A percentile compares a stretch with the other conserved stretches of the same genome.
These are phyloP conservation scores for Agrotis clavis DNA, from an alignment of 2,888 invertebrate genomes.

Conservation along the genomic window DNA sequence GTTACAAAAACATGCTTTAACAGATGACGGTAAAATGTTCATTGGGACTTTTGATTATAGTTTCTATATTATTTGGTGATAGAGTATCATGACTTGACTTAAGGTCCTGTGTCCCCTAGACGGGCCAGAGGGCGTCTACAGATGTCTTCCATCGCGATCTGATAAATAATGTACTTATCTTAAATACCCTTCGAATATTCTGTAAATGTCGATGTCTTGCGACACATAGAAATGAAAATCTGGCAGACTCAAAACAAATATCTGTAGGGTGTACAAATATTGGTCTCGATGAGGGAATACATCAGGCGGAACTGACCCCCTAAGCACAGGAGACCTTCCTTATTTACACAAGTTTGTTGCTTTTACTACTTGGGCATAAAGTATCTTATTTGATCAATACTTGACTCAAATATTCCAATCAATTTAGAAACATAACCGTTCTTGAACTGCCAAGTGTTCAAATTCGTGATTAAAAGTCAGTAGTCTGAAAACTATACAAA, in stretches of 20 bases:
- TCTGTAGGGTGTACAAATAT: conserved; percentile 17
- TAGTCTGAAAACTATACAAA: neutral
- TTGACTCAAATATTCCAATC: neutral
- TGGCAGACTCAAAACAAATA: conserved; percentile 2
- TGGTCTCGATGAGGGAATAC: conserved; percentile 6
- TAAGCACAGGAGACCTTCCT: neutral
- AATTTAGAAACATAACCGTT: neutral
- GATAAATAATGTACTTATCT: too few species aligned
- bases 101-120: too few species aligned
- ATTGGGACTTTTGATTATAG: neutral
- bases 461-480: neutral
- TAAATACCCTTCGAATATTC: too few species aligned
- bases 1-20: neutral
- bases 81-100: too few species aligned
- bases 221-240: neutral
- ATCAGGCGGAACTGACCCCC: neutral
- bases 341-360: neutral
- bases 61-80: too few species aligned
- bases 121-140: too few species aligned
- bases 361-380: neutral
- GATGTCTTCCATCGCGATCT: too few species aligned
- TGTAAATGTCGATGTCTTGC: neutral
- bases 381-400: neutral
- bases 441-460: neutral
- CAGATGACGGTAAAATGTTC: neutral